Evolutionary conservation across 2,888 invertebrate genomes (phyloP), one percentile per base, ranked within the genome.

Genomic region (Macropis europaea): DNA sequence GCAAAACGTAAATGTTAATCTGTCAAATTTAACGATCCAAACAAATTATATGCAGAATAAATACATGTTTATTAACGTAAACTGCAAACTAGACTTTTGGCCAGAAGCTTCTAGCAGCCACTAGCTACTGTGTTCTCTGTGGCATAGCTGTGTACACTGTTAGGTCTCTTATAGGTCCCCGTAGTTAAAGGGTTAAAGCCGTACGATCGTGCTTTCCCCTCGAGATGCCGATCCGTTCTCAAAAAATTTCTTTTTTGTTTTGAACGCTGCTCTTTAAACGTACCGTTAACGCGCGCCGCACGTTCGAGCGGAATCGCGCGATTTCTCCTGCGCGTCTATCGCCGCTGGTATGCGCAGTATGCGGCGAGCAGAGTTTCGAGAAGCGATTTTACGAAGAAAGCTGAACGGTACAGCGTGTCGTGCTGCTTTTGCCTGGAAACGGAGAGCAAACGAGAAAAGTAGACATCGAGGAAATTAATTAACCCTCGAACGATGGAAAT

Each of bases 321-420:
- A 42, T 53, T 62, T 62, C 61, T 32, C 43, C 30, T 28, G 26
- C 34, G 22, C 43, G 50, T 45, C 30, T 53, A 54, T 38, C 53
- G 62, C 36, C 52, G 11, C 38, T 22, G 67, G 67, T 62, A 67
- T 67, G 53, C 62, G 30, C 26, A 53, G 53, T 42, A 67, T 40
- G 66, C 66, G 57, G 30, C 30, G 40, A 24, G n/a, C n/a, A n/a
- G n/a, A n/a, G n/a, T n/a, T n/a, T n/a, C n/a, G 34, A 19, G 38
- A 9, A 36, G 24, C 48, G 62, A 62, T 67, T 62, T 62, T 54
- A 47, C 47, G 26, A 34, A 67, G 67, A 42, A 67, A 67, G 40
- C 40, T 50, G 28, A 64, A 69, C 68, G 68, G 68, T 64, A 64
- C 64, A 50, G 36, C 52, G 45, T 13, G 45, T 19, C 22, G n/a